A percentile compares a stretch with the other conserved stretches of the same genome.
Evolutionary conservation across 2,797 vertebrate species (phyloP).

Genomic region (Petrocephalus sullivani): DNA sequence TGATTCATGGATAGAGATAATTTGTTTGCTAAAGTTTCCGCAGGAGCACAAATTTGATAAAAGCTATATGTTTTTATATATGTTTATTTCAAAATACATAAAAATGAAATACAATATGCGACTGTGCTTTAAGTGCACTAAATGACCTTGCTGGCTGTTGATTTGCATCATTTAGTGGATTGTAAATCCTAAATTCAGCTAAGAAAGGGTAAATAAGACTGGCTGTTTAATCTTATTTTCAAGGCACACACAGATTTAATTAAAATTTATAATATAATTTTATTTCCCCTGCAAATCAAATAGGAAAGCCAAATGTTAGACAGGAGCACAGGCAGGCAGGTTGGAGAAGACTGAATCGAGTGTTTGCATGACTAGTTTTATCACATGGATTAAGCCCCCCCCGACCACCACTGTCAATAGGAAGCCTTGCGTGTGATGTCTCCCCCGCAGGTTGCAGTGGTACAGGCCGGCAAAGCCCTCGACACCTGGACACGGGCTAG

Average conservation of each 20-base stretch:
- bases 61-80: not conserved
- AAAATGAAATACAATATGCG: not conserved
- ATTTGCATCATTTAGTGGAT: not conserved
- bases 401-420: not conserved
- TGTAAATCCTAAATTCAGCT: not conserved
- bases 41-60: not conserved
- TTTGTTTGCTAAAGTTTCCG: not conserved
- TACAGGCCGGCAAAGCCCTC: not conserved
- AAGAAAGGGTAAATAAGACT: not conserved
- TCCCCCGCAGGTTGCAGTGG: conserved; percentile 36
- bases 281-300: not conserved
- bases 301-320: not conserved
- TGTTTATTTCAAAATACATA: not conserved
- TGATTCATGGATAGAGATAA: not conserved
- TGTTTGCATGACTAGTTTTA: conserved; percentile 1
- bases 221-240: not conserved
- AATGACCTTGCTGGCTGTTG: not conserved
- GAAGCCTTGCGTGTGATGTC: conserved; percentile 23
- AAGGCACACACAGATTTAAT: not conserved
- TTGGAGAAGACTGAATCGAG: not conserved
- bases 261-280: not conserved
- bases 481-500: not conserved
- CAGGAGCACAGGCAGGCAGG: not conserved
- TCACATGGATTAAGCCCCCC: conserved; percentile 12
- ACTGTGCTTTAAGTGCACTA: not conserved